phyloP scores from a whole-genome alignment of 2,888 invertebrate genomes.

The Cybosia mesomella region DNA sequence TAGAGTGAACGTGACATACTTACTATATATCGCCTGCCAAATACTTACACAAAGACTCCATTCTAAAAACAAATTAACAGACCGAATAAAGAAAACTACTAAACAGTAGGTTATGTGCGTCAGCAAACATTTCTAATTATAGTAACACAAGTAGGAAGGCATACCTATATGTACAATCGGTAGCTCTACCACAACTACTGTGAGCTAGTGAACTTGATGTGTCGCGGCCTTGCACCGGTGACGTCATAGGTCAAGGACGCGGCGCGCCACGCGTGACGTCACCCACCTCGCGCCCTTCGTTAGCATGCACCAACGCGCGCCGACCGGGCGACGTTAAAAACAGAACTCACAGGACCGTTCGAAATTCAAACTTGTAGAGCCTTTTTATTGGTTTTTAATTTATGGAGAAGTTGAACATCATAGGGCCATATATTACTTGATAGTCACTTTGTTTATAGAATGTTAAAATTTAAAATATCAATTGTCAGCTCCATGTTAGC shows the following conservation, averaged over 20 bases:
- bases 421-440: neutral
- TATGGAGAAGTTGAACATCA: constrained; percentile 6
- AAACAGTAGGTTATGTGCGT: neutral
- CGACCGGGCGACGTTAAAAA: neutral
- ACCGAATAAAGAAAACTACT: neutral
- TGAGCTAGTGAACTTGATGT: constrained; percentile 13
- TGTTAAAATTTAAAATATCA: neutral
- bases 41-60: too few relatives aligned
- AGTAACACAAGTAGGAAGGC: neutral
- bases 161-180: neutral
- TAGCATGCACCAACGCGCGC: constrained; percentile 31
- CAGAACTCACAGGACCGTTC: constrained; percentile 1
- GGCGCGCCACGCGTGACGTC: constrained; percentile 30
- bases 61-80: neutral
- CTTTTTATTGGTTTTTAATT: constrained; percentile 8
- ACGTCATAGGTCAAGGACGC: constrained; percentile 53
- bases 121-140: neutral
- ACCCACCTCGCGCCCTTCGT: constrained; percentile 29
- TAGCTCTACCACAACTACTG: neutral
- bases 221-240: constrained; percentile 35
- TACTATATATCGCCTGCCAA: neutral
- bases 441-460: neutral
- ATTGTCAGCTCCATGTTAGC: neutral
- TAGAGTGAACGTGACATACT: neutral
- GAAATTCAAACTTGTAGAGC: constrained; percentile 2